phyloP scores from a whole-genome alignment of 2,113 vertebrate species.

The Dipodomys spectabilis region DNA sequence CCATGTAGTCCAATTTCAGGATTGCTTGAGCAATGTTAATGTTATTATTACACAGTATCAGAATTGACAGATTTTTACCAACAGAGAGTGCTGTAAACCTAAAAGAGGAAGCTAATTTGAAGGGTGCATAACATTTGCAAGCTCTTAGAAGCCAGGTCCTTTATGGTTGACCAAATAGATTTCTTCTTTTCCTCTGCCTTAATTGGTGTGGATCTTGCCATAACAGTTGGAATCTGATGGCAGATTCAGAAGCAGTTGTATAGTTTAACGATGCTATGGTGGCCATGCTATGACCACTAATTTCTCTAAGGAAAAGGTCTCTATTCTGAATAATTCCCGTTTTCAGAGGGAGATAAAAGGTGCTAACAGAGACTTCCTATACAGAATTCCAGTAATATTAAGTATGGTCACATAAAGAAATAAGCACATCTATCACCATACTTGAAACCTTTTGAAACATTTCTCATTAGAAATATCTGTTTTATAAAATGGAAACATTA shows the following conservation, averaged over 20 bases:
- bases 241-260: not conserved
- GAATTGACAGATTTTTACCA: constrained; percentile 21
- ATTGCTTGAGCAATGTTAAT: not conserved
- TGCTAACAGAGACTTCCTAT: not conserved
- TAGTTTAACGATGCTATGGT: not conserved
- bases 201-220: not conserved
- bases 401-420: not conserved
- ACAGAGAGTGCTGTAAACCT: constrained; percentile 47
- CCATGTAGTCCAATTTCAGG: not conserved
- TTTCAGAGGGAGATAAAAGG: not conserved
- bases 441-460: not conserved
- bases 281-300: not conserved
- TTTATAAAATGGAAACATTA: not conserved
- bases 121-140: not conserved
- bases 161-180: not conserved
- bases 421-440: not conserved
- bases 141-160: not conserved
- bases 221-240: not conserved
- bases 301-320: not conserved
- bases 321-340: not conserved
- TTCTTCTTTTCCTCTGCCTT: not conserved
- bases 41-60: not conserved
- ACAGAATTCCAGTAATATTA: not conserved
- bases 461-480: not conserved
- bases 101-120: constrained; percentile 9